Evolutionary conservation across 2,888 invertebrate genomes (phyloP).

Genomic region (Machimus rusticus): DNA sequence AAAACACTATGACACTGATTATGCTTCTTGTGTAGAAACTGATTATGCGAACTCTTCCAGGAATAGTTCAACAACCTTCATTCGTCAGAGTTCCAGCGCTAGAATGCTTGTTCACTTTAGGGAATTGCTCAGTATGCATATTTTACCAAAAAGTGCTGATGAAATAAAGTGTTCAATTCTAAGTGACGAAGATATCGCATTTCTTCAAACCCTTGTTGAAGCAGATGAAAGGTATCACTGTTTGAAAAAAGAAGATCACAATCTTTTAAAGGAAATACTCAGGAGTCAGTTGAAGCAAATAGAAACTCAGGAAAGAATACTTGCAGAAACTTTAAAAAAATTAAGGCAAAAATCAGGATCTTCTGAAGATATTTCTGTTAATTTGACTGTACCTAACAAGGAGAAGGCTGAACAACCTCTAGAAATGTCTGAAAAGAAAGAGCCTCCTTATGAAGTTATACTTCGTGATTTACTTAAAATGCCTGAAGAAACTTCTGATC

Average conservation of each 20-base stretch:
- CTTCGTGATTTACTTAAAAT: neutral
- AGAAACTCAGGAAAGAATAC: slow-evolving; percentile 51
- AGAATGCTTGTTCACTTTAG: slow-evolving; percentile 49
- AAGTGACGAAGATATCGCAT: slow-evolving; percentile 49
- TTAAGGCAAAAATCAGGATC: neutral
- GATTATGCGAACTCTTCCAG: neutral
- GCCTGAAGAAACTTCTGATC: neutral
- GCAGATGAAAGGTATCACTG: slow-evolving; percentile 51
- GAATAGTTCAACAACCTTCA: neutral
- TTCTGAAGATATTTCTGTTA: neutral
- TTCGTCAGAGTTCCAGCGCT: slow-evolving; percentile 18
- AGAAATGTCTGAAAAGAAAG: slow-evolving; percentile 12
- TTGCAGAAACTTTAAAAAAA: slow-evolving; percentile 45
- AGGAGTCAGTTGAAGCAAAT: slow-evolving; percentile 51
- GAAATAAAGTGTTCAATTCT: neutral
- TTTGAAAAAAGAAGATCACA: slow-evolving; percentile 49
- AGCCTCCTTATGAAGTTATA: neutral
- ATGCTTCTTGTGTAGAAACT: neutral
- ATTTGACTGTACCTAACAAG: neutral
- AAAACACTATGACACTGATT: neutral
- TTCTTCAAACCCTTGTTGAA: slow-evolving; percentile 52
- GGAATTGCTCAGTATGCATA: slow-evolving; percentile 47
- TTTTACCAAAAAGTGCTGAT: slow-evolving; percentile 39
- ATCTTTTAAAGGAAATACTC: slow-evolving; percentile 52
- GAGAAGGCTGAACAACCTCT: neutral